These are phyloP conservation scores for Microtus montanus DNA, from an alignment of 2,113 vertebrate genomes.

Conservation along the genomic window DNA sequence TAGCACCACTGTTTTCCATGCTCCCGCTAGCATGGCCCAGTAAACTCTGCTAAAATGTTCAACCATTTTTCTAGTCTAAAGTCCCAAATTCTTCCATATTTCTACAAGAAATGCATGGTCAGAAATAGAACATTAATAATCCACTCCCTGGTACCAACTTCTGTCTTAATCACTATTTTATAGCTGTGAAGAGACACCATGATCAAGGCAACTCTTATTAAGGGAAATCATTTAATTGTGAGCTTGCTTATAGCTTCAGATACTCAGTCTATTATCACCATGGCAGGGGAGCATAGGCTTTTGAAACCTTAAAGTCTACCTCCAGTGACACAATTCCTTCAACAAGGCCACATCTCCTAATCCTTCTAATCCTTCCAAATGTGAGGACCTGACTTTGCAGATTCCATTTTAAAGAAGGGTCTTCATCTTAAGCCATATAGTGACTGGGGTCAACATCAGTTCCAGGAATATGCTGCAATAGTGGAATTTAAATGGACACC, in stretches of 20 bases:
- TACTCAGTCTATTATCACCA: neutral
- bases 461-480: too few relatives aligned
- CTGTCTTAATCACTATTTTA: neutral
- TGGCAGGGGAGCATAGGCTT: neutral
- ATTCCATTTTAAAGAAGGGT: too few relatives aligned
- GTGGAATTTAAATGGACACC: too few relatives aligned
- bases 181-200: neutral
- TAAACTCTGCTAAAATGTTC: neutral
- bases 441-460: too few relatives aligned
- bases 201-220: neutral
- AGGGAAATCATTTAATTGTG: neutral
- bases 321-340: neutral
- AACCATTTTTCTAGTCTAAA: neutral
- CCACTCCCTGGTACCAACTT: neutral
- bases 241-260: neutral
- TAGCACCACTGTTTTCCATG: neutral
- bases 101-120: neutral
- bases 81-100: neutral
- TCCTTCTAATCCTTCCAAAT: neutral
- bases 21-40: neutral
- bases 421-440: too few relatives aligned
- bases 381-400: too few relatives aligned
- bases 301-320: neutral
- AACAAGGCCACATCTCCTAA: neutral
- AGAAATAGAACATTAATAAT: neutral